Percentiles rank a stretch among this genome's conserved stretches.
These are phyloP conservation scores for Drosophila simulans DNA, from an alignment of 1,140 invertebrate species.

Conservation along the genomic window DNA sequence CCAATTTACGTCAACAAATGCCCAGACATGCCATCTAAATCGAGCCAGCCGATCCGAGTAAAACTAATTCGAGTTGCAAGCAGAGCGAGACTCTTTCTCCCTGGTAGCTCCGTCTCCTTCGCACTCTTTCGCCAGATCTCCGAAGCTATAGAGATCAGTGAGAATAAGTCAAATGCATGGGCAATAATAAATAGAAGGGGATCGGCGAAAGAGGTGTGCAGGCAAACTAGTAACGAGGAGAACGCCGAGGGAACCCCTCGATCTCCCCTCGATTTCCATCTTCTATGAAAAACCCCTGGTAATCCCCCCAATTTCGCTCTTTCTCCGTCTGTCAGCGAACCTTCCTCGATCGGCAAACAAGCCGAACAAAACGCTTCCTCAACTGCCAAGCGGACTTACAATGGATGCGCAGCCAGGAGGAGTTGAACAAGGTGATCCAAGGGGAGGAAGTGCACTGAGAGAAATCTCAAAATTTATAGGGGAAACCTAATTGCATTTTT, in stretches of 20 bases:
- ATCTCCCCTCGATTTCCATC: neutral
- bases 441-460: conserved; percentile 11
- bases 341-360: conserved; percentile 75
- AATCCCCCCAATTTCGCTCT: neutral
- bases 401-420: conserved; percentile 54
- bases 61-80: conserved; percentile 35
- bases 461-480: no score
- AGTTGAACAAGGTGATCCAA: neutral
- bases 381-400: conserved; percentile 75
- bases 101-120: neutral
- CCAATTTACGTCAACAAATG: conserved; percentile 77
- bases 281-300: neutral
- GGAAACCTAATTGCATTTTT: no score
- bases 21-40: conserved; percentile 55
- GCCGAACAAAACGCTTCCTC: conserved; percentile 81
- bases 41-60: conserved; percentile 36
- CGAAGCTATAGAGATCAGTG: conserved; percentile 37
- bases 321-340: conserved; percentile 46
- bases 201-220: conserved; percentile 23
- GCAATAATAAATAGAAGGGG: conserved; percentile 72
- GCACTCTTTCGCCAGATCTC: neutral
- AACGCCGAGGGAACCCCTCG: conserved; percentile 14
- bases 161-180: conserved; percentile 76
- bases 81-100: conserved; percentile 23
- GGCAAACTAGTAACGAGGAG: conserved; percentile 43